These are phyloP conservation scores for Benitochromis conjunctus DNA, from an alignment of 2,113 vertebrate species.

Conservation along the genomic window DNA sequence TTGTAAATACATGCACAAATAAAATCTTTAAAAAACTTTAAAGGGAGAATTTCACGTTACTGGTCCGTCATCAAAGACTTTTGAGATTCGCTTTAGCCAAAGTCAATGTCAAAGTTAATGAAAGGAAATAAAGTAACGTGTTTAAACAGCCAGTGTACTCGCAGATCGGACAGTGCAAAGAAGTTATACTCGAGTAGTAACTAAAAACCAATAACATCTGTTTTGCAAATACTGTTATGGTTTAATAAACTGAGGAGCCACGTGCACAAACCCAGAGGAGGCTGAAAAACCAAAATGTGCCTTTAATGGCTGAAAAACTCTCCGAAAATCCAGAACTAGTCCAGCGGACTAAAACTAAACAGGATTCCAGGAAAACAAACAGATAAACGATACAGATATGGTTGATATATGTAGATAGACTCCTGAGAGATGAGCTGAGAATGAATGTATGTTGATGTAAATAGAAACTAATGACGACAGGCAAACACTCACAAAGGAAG, in stretches of 20 bases:
- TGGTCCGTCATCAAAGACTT: neutral
- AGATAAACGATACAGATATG: no score
- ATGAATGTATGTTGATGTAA: no score
- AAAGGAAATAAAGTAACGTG: neutral
- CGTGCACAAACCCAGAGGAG: neutral
- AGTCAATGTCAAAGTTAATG: neutral
- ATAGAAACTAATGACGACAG: neutral
- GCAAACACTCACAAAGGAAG: neutral
- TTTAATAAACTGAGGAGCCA: neutral
- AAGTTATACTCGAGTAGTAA: neutral
- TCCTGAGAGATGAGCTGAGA: no score
- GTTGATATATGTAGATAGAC: no score
- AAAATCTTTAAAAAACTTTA: neutral
- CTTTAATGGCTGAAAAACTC: neutral
- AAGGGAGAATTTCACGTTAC: neutral
- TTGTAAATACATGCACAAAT: neutral
- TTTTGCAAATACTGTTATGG: neutral
- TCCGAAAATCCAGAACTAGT: neutral
- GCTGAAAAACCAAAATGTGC: neutral
- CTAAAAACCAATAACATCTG: neutral
- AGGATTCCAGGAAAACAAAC: neutral
- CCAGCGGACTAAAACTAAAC: neutral
- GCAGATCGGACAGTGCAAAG: neutral
- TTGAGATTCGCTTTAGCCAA: neutral
- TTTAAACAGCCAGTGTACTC: neutral